These are phyloP conservation scores for Forbesichthys papilliferus DNA, from an alignment of 2,113 vertebrate species.

Conservation along the genomic window DNA sequence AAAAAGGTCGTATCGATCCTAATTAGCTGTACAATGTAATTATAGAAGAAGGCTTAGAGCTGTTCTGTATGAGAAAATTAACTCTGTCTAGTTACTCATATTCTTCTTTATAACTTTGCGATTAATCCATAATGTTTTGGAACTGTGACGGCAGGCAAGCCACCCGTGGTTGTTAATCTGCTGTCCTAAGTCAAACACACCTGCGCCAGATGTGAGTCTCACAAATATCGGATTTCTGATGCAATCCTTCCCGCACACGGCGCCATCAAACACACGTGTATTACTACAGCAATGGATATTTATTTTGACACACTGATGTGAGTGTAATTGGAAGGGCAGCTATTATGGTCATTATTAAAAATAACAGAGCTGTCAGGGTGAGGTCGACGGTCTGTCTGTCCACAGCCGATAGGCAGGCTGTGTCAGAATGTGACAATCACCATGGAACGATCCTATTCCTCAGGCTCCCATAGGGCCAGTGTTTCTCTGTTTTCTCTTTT, in stretches of 20 bases:
- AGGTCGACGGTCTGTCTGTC: slow-evolving; percentile 5
- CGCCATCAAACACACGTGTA: slow-evolving; percentile 9
- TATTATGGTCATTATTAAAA: slow-evolving; percentile 52
- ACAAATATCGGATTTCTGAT: not conserved
- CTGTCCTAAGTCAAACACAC: too few species aligned
- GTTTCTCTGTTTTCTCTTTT: not conserved
- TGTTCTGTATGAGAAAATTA: too few species aligned
- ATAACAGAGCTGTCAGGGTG: slow-evolving; percentile 45
- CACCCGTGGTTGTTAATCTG: too few species aligned
- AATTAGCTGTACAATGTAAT: too few species aligned
- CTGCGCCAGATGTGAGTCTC: too few species aligned
- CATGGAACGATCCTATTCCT: not conserved
- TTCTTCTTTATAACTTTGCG: too few species aligned
- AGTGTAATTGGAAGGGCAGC: slow-evolving; percentile 37
- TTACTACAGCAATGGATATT: slow-evolving; percentile 31
- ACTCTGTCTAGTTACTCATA: too few species aligned
- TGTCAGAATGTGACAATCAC: not conserved
- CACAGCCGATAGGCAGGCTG: not conserved
- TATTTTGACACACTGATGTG: slow-evolving; percentile 15
- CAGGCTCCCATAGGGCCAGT: not conserved
- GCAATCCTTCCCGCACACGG: not conserved
- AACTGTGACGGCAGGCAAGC: too few species aligned
- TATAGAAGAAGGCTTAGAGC: too few species aligned
- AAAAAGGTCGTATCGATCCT: too few species aligned
- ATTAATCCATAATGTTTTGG: too few species aligned